phyloP scores from a whole-genome alignment of 2,797 vertebrate genomes.

The Fringilla coelebs region DNA sequence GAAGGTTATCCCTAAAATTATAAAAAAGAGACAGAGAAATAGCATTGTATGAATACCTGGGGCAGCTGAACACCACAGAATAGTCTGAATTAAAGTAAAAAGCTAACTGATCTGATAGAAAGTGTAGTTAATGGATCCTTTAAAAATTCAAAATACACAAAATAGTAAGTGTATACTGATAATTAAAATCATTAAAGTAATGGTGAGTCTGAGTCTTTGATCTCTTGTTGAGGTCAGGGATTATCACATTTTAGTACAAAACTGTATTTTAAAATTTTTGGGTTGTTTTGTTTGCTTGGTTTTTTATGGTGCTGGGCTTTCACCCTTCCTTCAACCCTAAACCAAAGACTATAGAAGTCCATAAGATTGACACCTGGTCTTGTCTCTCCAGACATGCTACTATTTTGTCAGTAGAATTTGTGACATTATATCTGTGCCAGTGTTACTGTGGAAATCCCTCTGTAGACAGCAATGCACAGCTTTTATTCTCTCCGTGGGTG shows the following conservation, averaged over 20 bases:
- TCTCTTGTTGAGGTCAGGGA: not conserved
- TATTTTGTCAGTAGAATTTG: not conserved
- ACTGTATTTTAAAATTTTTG: not conserved
- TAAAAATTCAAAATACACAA: not conserved
- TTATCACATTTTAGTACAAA: not conserved
- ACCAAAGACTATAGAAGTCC: not conserved
- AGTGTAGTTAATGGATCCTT: not conserved
- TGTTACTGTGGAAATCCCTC: not conserved
- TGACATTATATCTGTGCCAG: not conserved
- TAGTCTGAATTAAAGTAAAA: not conserved
- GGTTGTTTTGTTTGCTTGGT: not conserved
- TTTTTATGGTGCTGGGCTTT: not conserved
- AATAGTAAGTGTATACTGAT: not conserved
- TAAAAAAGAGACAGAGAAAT: not conserved
- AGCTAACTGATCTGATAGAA: not conserved
- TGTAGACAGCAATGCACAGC: not conserved
- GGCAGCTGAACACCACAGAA: not conserved
- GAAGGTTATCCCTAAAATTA: not conserved
- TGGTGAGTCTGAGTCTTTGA: not conserved
- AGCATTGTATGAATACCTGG: rapidly evolving
- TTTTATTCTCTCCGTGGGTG: not conserved
- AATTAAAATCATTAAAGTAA: not conserved
- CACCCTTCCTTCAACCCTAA: not conserved
- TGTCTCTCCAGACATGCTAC: not conserved
- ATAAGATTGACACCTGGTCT: not conserved